These are phyloP conservation scores for Orthosia gracilis DNA, from an alignment of 2,888 invertebrate genomes.

Conservation along the genomic window DNA sequence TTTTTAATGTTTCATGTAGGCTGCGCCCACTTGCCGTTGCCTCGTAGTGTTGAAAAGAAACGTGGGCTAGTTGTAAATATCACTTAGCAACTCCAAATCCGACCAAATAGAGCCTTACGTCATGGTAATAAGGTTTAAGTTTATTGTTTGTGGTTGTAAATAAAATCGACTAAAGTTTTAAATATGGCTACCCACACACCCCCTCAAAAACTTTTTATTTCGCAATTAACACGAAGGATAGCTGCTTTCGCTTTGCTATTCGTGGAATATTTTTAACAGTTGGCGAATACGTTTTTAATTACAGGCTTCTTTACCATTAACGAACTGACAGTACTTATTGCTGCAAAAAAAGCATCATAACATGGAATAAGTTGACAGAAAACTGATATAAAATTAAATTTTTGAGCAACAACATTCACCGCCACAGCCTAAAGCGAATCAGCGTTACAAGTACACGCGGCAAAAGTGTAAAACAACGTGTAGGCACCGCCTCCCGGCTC, in stretches of 20 bases:
- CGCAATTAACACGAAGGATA: slow-evolving; percentile 81
- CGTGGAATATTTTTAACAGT: slow-evolving; percentile 48
- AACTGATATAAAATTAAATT: slow-evolving; percentile 29
- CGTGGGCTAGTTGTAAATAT: slow-evolving; percentile 83
- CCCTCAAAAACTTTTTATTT: slow-evolving; percentile 81
- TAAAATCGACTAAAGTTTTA: slow-evolving; percentile 64
- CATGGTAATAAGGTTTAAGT: slow-evolving; percentile 65
- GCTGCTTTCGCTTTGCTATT: slow-evolving; percentile 78
- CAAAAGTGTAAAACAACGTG: slow-evolving; percentile 72
- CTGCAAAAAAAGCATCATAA: background rate
- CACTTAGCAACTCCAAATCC: slow-evolving; percentile 61
- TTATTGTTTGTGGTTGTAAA: slow-evolving; percentile 12
- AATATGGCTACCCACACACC: slow-evolving; percentile 80
- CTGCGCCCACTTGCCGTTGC: slow-evolving; percentile 79
- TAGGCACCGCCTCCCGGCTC: slow-evolving; percentile 76
- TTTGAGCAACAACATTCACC: slow-evolving; percentile 33
- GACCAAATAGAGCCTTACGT: slow-evolving; percentile 60
- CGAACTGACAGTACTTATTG: background rate
- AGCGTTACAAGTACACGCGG: slow-evolving; percentile 59
- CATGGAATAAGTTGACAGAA: background rate
- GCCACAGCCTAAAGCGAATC: slow-evolving; percentile 42
- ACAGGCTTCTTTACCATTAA: background rate
- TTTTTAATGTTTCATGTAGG: slow-evolving; percentile 82
- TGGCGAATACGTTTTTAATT: slow-evolving; percentile 45
- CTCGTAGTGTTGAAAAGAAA: slow-evolving; percentile 79